Evolutionary conservation across 1,140 invertebrate genomes (phyloP), one percentile per base, ranked within the genome.

Genomic region (Antheraea pernyi): DNA sequence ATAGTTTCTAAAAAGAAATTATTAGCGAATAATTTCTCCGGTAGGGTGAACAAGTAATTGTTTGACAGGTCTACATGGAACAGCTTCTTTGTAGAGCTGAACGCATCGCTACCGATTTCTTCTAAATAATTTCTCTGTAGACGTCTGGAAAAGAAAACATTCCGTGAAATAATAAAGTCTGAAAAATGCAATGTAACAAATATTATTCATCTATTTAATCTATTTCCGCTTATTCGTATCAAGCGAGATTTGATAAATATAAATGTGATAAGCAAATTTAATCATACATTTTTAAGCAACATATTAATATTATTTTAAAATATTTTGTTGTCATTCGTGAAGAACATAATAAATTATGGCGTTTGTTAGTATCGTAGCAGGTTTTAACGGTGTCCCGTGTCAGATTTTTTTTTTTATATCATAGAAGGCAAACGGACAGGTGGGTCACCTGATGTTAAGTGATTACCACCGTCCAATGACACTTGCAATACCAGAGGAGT

Each of bases 111-210:
- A 68, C 95, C 93, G 11, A 97, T 88, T 77, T 96, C 95, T 81
- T 96, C 94, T 59, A 97, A 77, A 59, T 95, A 90, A 84, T 97
- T 97, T 78, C 95, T 95, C 81, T 96, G 96, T n/a, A 97, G 83
- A 70, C 95, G 94, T 59, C 95, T 96, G 83, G 59, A 91, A 85
- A 72, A 59, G n/a, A 59, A 53, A 53, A 53, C 0, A 10, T 16
- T 16, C 16, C 13, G 13, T 13, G 5, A 13, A 53, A 53, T 16
- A 53, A 53, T 6, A 16, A 53, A 19, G 7, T 37, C 10, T 7
- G 7, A 18, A 58, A 58, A 30, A 13, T 66, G 13, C 30, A 22
- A 37, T 30, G 37, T 18, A 59, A 37, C 37, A 10, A n/a, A 7
- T 37, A 63, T 53, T 6, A 13, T 53, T 53, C 16, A 6, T 5